These are phyloP conservation scores for Alosa sapidissima DNA, from an alignment of 2,797 vertebrate genomes.

Conservation along the genomic window DNA sequence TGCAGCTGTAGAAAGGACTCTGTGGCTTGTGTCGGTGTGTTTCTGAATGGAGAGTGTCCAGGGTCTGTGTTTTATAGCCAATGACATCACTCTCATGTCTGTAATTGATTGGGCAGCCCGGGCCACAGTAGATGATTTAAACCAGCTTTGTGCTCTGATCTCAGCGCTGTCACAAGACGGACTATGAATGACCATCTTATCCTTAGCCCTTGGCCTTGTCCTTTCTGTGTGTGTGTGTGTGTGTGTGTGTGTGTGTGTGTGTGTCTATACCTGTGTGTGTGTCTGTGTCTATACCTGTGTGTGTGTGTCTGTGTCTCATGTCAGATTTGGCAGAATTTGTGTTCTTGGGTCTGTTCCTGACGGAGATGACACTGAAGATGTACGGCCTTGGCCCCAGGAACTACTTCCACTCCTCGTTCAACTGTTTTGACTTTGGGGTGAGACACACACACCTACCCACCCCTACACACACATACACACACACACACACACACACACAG, in stretches of 20 bases:
- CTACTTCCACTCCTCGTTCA: slow-evolving; percentile 98
- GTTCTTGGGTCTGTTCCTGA: slow-evolving; percentile 94
- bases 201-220: slow-evolving; percentile 16
- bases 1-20: not conserved
- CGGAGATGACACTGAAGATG: slow-evolving; percentile 98
- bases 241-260: not conserved
- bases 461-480: not conserved
- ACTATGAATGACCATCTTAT: slow-evolving; percentile 8
- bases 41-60: not conserved
- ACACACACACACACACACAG: slow-evolving; percentile 2
- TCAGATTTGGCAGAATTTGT: slow-evolving; percentile 91
- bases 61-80: not conserved
- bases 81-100: not conserved
- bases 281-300: not conserved
- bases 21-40: not conserved
- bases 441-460: slow-evolving; percentile 57
- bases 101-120: not conserved
- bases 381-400: slow-evolving; percentile 91
- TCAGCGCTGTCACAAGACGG: not conserved
- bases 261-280: too few relatives aligned
- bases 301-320: not conserved
- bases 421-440: slow-evolving; percentile 98
- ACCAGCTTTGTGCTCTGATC: not conserved
- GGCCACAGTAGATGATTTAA: not conserved
- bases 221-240: not conserved